Evolutionary conservation across 2,888 invertebrate genomes (phyloP), one percentile per base, ranked within the genome.

Genomic region (Mellilla xanthometata): DNA sequence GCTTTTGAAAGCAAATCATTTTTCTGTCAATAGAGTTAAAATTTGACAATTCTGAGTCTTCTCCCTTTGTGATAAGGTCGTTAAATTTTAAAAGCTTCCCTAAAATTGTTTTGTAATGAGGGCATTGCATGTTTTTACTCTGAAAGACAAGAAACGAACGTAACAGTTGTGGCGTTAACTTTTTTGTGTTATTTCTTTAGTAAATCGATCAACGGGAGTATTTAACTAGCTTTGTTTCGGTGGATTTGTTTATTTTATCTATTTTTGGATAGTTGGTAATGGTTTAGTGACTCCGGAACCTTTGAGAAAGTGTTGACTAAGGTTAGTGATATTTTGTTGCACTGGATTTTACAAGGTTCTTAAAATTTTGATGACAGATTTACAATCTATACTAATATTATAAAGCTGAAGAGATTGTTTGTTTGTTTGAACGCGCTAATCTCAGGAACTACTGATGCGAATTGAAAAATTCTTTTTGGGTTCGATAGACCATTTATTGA

Each of bases 121-220:
- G 54, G 58, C 67, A 56, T 58, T 60, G 63, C 58, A 62, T 75
- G 77, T 78, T 83, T 76, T 70, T 61, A 62, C 66, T 73, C 51
- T 75, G 83, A 81, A 72, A 75, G 85, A 86, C 79, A 70, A 62
- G 73, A 67, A 68, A 73, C 83, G 79, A 70, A 70, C 58, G 62
- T 53, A 65, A 73, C 73, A 70, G 68, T 46, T 70, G 58, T 68
- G 65, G 65, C 65, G 70, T 74, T 72, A 68, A 72, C 32, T 55
- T 58, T 58, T 67, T 67, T 60, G 2, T 5, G 4, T 70, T 72
- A 72, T 72, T 72, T 52, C 58, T 66, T 67, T 64, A 65, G 77
- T 76, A 73, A 67, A 75, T 77, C 76, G 65, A 69, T 74, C 72
- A 64, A 55, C 68, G 56, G 55, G 44, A 58, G 39, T 56, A 61